These are phyloP conservation scores for Drosophila teissieri DNA, from an alignment of 1,140 invertebrate genomes.

Conservation along the genomic window DNA sequence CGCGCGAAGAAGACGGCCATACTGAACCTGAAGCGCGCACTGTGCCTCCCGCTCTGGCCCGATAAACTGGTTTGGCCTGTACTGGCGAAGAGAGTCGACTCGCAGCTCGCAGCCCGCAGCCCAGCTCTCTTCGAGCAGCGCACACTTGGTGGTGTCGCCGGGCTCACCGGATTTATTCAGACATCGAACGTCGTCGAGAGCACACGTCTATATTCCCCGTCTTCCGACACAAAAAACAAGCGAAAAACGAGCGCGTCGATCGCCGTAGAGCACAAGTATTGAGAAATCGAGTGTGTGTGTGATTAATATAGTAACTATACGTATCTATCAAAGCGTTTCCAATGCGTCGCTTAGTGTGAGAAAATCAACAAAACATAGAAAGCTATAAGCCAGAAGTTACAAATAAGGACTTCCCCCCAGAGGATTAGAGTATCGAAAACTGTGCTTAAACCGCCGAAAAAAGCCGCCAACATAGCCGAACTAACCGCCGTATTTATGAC, in stretches of 20 bases:
- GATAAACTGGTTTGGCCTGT: constrained; percentile 18
- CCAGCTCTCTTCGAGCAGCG: constrained; percentile 50
- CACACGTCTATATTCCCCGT: constrained; percentile 60
- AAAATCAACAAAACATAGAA: constrained; percentile 3
- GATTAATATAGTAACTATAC: neutral
- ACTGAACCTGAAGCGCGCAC: neutral
- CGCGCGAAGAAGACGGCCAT: constrained; percentile 50
- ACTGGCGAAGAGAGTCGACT: neutral
- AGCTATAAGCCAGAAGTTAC: neutral
- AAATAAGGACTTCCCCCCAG: constrained; percentile 6
- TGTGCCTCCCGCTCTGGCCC: neutral
- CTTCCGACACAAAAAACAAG: constrained; percentile 7
- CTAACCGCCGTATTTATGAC: constrained; percentile 83
- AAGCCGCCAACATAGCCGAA: constrained; percentile 81
- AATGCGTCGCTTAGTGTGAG: constrained; percentile 63
- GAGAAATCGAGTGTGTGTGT: constrained; percentile 32
- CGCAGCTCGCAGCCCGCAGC: too few relatives aligned
- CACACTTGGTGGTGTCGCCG: constrained; percentile 71
- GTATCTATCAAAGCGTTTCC: constrained; percentile 32
- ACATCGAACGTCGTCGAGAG: constrained; percentile 82
- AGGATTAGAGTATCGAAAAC: constrained; percentile 43
- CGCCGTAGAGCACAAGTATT: constrained; percentile 36
- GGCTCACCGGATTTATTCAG: constrained; percentile 76
- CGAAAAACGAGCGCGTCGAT: constrained; percentile 62
- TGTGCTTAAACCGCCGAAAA: constrained; percentile 1